Base-by-base conservation (phyloP, 2,888 invertebrate species). In the Coenonympha glycerion region DNA sequence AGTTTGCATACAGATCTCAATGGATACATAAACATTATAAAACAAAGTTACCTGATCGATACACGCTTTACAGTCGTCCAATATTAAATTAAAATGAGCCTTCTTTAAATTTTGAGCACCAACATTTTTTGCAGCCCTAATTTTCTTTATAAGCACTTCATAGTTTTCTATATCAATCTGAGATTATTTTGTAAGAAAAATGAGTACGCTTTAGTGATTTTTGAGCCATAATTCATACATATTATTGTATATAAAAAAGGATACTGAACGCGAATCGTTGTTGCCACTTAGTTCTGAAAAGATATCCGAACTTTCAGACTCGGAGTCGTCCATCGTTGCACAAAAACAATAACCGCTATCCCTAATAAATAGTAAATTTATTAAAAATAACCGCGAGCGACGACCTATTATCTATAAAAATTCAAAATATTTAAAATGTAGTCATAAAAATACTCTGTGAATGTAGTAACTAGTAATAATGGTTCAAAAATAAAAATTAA, bases 241-340 rank as follows among this genome's bases (percentile, higher is more conserved):
- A 21, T 15, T 15, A 26, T 24, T 16, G 6, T n/a, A n/a, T n/a
- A n/a, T n/a, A 31, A 13, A 34, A 59, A 56, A 61, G 78, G 75
- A 79, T 79, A 79, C 79, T 57, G 49, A 56, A 53, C 49, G 63
- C 66, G 57, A 55, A 16, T 9, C 24, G 33, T n/a, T n/a, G 56
- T 47, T 63, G 62, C 44, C 59, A 55, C 61, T 61, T 22, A 59
- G 66, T 50, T 71, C 69, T 1, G 71, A 70, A 45, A 76, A 69
- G 44, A 72, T 64, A 47, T 77, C 74, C 0, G 77, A 79, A 56
- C 69, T 76, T 49, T 76, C 76, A 9, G 81, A 80, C n/a, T n/a
- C n/a, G n/a, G n/a, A n/a, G 56, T 76, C 63, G 53, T 80, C 69
- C 80, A 80, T 80, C 30, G 9, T n/a, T n/a, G n/a, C n/a, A n/a